phyloP scores from a whole-genome alignment of 2,113 vertebrate genomes.

The Mesembrinibis cayennensis region DNA sequence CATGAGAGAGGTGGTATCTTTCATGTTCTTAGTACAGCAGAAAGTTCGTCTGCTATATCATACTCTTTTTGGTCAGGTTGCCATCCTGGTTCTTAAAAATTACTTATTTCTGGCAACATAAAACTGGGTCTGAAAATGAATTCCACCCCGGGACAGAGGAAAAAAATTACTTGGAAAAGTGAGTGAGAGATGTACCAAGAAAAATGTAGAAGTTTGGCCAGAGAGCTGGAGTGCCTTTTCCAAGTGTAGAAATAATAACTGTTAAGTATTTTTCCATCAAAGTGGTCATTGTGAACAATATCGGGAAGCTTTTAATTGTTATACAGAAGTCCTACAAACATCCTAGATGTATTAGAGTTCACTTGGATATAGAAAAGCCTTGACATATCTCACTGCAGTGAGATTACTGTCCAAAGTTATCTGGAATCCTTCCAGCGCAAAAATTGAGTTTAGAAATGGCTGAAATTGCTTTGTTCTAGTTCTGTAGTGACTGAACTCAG shows the following conservation, averaged over 20 bases:
- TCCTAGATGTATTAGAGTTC: not conserved
- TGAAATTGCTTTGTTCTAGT: constrained; percentile 17
- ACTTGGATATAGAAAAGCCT: not conserved
- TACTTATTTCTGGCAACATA: not conserved
- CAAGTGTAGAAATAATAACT: not conserved
- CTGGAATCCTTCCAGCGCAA: not conserved
- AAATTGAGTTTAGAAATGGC: not conserved
- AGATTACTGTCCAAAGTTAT: not conserved
- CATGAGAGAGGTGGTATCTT: not conserved
- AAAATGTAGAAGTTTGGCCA: not conserved
- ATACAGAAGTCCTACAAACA: not conserved
- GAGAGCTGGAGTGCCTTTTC: constrained; percentile 9
- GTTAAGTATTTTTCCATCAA: not conserved
- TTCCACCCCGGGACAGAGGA: not conserved
- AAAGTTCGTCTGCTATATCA: not conserved
- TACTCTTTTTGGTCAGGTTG: not conserved
- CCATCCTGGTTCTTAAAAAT: not conserved
- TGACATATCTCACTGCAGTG: not conserved
- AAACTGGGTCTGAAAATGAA: not conserved
- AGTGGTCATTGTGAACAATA: not conserved
- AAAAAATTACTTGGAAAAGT: not conserved
- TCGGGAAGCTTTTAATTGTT: constrained; percentile 17
- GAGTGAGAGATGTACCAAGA: not conserved
- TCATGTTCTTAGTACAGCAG: not conserved
- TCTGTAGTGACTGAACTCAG: not conserved